Base-by-base conservation (phyloP, 2,888 invertebrate species). In the Horisme vitalbata region DNA sequence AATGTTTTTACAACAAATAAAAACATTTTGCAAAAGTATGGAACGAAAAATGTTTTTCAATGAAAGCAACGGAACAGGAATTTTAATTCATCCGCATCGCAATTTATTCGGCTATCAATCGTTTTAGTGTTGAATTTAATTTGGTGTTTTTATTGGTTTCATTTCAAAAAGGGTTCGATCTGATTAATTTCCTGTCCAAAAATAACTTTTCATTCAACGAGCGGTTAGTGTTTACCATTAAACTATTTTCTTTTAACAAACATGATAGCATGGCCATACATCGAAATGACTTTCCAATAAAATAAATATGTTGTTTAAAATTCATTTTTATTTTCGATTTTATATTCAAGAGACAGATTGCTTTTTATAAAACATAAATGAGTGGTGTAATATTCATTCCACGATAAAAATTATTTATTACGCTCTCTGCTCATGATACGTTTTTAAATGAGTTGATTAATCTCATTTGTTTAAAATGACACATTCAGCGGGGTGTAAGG, bases 111-210 rank as follows among this genome's bases (percentile, higher is more conserved):
- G 41, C 47, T 48, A 55, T 57, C 50, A 52, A 48, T 55, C 46
- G 47, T 45, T 52, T 51, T 49, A 49, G 53, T 53, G 55, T 55
- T 38, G 38, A 52, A 51, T 56, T 53, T 51, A 47, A 39, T 50
- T 49, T 52, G 41, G 45, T 38, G 41, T 41, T 38, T 49, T 57
- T 52, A 61, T 59, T 59, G 54, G 51, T 53, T 62, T 57, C 55
- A 57, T 61, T 60, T 50, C 46, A 45, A 41, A 47, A 24, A 46
- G 49, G 54, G 55, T 53, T 31, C 41, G 41, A 52, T 45, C 55
- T 41, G 51, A 59, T 59, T 60, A 51, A 45, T 57, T 57, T 58
- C 56, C n/a, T 51, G 43, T 49, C 20, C 41, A 41, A 45, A 21
- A 48, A 49, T 41, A 41, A 54, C 36, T 45, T 59, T 55, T 47